Evolutionary conservation across 2,797 vertebrate genomes (phyloP).

Genomic region (Falco rusticolus): DNA sequence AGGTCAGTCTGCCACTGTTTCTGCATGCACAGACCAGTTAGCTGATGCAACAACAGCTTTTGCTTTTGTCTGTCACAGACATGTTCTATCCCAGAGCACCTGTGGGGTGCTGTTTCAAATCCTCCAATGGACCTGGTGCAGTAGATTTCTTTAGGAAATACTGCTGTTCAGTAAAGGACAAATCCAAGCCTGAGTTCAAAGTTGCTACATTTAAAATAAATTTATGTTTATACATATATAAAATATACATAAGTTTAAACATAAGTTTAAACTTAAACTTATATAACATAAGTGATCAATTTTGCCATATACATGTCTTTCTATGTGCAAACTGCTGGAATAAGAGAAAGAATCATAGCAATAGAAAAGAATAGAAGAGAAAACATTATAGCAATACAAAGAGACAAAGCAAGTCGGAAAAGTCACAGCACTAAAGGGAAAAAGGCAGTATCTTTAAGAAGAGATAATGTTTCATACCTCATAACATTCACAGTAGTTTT

Average conservation of each 20-base stretch:
- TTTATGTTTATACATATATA: no score
- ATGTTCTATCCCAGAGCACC: neutral
- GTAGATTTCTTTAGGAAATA: neutral
- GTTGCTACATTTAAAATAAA: neutral
- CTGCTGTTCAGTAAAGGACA: neutral
- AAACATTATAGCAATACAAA: neutral
- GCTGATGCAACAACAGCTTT: neutral
- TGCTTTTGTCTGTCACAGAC: neutral
- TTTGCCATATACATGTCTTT: neutral
- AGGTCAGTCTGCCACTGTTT: neutral
- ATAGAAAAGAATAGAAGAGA: neutral
- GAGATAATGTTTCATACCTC: conserved; percentile 81
- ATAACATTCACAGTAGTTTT: conserved; percentile 99
- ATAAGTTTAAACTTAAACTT: neutral
- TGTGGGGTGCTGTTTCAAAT: neutral
- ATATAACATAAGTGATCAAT: neutral
- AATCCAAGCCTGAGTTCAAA: neutral
- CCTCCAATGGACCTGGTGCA: neutral
- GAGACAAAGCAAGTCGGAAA: neutral
- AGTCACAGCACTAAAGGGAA: neutral
- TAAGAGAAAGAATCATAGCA: neutral
- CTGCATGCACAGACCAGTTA: neutral
- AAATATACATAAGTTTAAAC: neutral
- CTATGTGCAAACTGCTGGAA: neutral
- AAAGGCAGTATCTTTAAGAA: neutral